Evolutionary conservation across 1,140 invertebrate genomes (phyloP).

Genomic region (Littorina saxatilis): DNA sequence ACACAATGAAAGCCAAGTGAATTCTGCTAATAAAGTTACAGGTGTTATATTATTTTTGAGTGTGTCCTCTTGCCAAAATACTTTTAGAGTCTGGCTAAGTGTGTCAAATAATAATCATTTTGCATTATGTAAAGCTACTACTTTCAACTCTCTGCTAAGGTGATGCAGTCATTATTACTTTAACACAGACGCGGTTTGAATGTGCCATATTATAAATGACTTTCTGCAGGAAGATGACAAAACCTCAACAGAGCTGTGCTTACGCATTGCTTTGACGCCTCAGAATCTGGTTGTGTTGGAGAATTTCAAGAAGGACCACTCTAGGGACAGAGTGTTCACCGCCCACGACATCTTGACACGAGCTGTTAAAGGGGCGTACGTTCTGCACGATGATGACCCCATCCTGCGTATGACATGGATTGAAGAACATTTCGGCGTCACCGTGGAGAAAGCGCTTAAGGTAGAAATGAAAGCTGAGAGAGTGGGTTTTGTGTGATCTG

Average conservation of each 20-base stretch:
- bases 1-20: too few species aligned
- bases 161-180: too few species aligned
- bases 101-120: too few species aligned
- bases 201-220: too few species aligned
- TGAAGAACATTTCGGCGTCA: constrained; percentile 30
- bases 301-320: constrained; percentile 10
- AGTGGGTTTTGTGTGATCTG: too few species aligned
- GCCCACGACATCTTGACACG: constrained; percentile 29
- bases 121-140: too few species aligned
- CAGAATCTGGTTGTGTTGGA: constrained; percentile 2
- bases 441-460: constrained; percentile 14
- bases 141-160: too few species aligned
- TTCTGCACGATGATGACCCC: not conserved
- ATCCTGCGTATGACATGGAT: not conserved
- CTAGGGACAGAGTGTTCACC: not conserved
- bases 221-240: not conserved
- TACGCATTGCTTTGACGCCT: not conserved
- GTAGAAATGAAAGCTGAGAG: constrained; percentile 9
- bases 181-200: too few species aligned
- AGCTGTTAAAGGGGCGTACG: not conserved
- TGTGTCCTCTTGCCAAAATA: too few species aligned
- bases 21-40: too few species aligned
- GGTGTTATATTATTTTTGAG: too few species aligned
- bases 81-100: too few species aligned
- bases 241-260: not conserved